Conservation (phyloP, 2,888 invertebrate species). For the Ernsta delagoae region DNA sequence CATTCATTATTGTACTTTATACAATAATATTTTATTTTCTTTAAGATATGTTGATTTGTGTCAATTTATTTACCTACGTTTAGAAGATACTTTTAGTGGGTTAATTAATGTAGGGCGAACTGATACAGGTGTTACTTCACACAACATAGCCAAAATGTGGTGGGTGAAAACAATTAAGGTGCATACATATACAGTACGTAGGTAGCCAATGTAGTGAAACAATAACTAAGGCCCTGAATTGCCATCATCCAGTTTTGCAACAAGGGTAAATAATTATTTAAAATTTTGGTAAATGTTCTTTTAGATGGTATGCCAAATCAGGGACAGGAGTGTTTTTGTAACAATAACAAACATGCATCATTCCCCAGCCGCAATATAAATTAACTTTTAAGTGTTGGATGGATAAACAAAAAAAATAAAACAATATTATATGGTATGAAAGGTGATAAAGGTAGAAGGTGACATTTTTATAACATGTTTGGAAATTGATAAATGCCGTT, state of each 20-base stretch:
- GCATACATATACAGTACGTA: constrained; percentile 22
- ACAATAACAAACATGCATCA: constrained; percentile 69
- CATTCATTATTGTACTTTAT: too few species aligned
- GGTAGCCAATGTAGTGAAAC: constrained; percentile 29
- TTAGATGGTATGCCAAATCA: constrained; percentile 30
- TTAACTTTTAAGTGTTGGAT: constrained; percentile 75
- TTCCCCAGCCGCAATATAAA: constrained; percentile 83
- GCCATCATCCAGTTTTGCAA: constrained; percentile 46
- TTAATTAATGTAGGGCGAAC: constrained; percentile 18
- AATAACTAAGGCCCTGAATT: constrained; percentile 49
- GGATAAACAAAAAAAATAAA: constrained; percentile 67
- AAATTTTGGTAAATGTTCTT: background rate
- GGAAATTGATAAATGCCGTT: constrained; percentile 41
- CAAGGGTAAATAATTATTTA: too few species aligned
- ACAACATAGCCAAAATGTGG: constrained; percentile 31
- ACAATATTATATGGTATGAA: constrained; percentile 62
- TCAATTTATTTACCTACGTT: constrained; percentile 17
- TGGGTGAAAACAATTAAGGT: constrained; percentile 23
- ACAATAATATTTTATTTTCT: background rate
- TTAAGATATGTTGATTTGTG: background rate
- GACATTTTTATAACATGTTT: constrained; percentile 50
- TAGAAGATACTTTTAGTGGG: too few species aligned
- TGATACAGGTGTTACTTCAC: too few species aligned
- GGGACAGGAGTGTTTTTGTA: constrained; percentile 32
- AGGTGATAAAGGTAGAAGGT: constrained; percentile 73